Evolutionary conservation across 2,113 vertebrate genomes (phyloP).

Genomic region (Prietella phreatophila): DNA sequence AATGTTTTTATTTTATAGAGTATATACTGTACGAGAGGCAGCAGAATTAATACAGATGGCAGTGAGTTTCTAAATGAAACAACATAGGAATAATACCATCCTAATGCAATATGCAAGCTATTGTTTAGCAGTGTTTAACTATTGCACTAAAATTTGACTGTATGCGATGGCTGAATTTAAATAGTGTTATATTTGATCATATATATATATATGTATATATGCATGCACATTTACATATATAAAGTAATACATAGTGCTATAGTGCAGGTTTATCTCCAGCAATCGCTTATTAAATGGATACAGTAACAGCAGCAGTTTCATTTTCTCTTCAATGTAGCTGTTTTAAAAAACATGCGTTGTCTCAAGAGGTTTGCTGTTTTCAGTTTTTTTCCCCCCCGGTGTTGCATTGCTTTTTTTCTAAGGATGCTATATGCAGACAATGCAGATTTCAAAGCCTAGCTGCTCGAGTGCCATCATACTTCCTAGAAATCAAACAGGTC

Average conservation of each 20-base stretch:
- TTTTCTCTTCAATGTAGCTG: slow-evolving; percentile 25
- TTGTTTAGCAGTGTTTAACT: not conserved
- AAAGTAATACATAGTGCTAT: not conserved
- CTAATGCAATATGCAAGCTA: slow-evolving; percentile 7
- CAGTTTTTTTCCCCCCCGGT: slow-evolving; percentile 16
- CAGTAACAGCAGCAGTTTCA: slow-evolving; percentile 1
- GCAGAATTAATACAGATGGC: slow-evolving; percentile 10
- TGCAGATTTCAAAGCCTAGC: slow-evolving; percentile 31
- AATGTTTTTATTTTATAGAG: not conserved
- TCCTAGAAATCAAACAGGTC: slow-evolving; percentile 29
- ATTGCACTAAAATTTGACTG: slow-evolving; percentile 13
- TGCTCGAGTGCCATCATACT: slow-evolving; percentile 15
- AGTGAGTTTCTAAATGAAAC: slow-evolving; percentile 22
- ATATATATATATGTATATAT: too few species aligned
- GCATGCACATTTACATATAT: slow-evolving; percentile 14
- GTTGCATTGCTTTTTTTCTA: slow-evolving; percentile 30
- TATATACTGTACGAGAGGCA: not conserved
- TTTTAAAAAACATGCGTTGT: slow-evolving; percentile 33
- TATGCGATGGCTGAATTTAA: slow-evolving; percentile 8
- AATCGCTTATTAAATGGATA: slow-evolving; percentile 16
- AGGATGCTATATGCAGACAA: slow-evolving; percentile 36
- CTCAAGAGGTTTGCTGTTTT: slow-evolving; percentile 45
- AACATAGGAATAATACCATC: not conserved
- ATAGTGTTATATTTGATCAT: not conserved
- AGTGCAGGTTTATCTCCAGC: slow-evolving; percentile 22